A percentile compares a stretch with the other conserved stretches of the same genome.
Evolutionary conservation across 1,140 invertebrate species (phyloP).

Genomic region (Vanessa tameamea): DNA sequence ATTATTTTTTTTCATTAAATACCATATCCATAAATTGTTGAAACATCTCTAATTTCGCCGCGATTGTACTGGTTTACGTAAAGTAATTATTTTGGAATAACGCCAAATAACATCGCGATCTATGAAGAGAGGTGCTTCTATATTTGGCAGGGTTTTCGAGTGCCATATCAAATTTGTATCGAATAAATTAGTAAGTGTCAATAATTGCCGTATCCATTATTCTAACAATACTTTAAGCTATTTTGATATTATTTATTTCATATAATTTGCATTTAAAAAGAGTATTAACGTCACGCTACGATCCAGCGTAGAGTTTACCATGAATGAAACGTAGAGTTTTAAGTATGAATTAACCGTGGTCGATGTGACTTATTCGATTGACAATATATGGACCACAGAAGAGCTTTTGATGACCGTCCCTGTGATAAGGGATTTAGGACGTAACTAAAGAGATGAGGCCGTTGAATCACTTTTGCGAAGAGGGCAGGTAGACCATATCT

Average conservation of each 20-base stretch:
- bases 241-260: constrained; percentile 14
- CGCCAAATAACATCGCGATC: constrained; percentile 65
- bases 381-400: too few species aligned
- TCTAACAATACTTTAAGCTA: constrained; percentile 12
- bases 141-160: constrained; percentile 37
- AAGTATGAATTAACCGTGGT: too few species aligned
- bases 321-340: too few species aligned
- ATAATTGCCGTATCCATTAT: constrained; percentile 27
- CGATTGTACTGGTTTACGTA: constrained; percentile 57
- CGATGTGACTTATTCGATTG: too few species aligned
- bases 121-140: constrained; percentile 42
- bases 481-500: too few species aligned
- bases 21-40: constrained; percentile 43
- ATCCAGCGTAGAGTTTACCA: too few species aligned
- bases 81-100: constrained; percentile 70
- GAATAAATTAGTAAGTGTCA: constrained; percentile 29
- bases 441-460: too few species aligned
- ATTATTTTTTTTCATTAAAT: constrained; percentile 4
- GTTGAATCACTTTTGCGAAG: too few species aligned
- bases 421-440: too few species aligned
- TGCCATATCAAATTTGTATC: constrained; percentile 27
- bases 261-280: too few species aligned
- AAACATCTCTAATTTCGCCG: constrained; percentile 31
- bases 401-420: too few species aligned
- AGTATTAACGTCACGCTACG: not conserved